Percentiles rank a stretch among this genome's conserved stretches.
phyloP scores from a whole-genome alignment of 2,888 invertebrate genomes.

The Drosophila infuscata region DNA sequence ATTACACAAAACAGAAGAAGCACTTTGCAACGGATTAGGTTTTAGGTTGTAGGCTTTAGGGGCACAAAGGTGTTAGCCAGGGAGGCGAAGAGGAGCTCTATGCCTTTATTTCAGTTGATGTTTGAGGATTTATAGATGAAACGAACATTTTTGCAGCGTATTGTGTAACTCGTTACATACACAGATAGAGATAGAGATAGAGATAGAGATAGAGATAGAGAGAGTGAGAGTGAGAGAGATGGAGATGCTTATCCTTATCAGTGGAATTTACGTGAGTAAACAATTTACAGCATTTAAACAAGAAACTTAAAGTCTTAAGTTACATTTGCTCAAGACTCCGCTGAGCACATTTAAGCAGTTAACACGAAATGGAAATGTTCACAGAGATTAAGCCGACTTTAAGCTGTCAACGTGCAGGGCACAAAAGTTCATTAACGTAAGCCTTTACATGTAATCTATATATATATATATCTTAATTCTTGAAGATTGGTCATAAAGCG shows the following conservation, averaged over 20 bases:
- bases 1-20: slow-evolving; percentile 73
- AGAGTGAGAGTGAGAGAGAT: not conserved
- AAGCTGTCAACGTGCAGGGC: slow-evolving; percentile 1
- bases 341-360: not conserved
- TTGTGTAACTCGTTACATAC: slow-evolving; percentile 7
- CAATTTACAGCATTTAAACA: slow-evolving; percentile 7
- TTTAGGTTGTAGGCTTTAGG: slow-evolving; percentile 48
- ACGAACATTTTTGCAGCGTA: slow-evolving; percentile 16
- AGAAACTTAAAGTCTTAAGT: slow-evolving; percentile 5
- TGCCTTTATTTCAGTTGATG: slow-evolving; percentile 26
- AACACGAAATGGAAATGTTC: not conserved
- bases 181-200: no score
- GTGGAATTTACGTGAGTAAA: slow-evolving; percentile 4
- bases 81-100: not conserved
- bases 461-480: not conserved
- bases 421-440: not conserved
- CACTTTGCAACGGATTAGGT: slow-evolving; percentile 74
- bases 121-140: slow-evolving; percentile 61
- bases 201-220: not conserved
- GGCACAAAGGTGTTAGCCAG: slow-evolving; percentile 1
- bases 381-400: slow-evolving; percentile 10
- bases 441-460: not conserved
- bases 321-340: not conserved
- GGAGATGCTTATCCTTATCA: slow-evolving; percentile 1
- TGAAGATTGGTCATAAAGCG: no score